Percentiles rank a stretch among this genome's conserved stretches.
Evolutionary conservation across 1,140 invertebrate species (phyloP).

Genomic region (Drosophila saltans): DNA sequence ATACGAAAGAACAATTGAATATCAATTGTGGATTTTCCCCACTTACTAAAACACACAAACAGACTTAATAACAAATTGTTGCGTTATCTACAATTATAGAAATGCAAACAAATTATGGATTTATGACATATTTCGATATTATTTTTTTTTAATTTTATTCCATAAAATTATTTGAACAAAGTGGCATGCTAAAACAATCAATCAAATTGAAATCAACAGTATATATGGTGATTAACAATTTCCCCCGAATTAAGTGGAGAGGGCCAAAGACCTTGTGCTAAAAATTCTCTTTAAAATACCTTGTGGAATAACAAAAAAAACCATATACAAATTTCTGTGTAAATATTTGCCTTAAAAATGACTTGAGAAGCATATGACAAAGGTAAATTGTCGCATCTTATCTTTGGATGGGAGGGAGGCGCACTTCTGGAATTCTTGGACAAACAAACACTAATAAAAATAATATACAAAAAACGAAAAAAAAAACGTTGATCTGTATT

Average conservation of each 20-base stretch:
- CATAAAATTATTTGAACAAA: background rate
- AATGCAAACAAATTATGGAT: slow-evolving; percentile 45
- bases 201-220: slow-evolving; percentile 53
- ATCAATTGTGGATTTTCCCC: slow-evolving; percentile 63
- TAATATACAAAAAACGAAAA: no score
- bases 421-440: slow-evolving; percentile 4
- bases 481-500: background rate
- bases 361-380: slow-evolving; percentile 9
- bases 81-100: slow-evolving; percentile 20
- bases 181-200: slow-evolving; percentile 55
- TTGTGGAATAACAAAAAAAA: background rate
- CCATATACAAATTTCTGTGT: background rate
- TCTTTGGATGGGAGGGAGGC: slow-evolving; percentile 15
- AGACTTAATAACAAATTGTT: slow-evolving; percentile 49
- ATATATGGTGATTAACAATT: slow-evolving; percentile 28
- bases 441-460: background rate
- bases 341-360: slow-evolving; percentile 5
- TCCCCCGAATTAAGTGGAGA: slow-evolving; percentile 4
- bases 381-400: slow-evolving; percentile 30
- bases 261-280: slow-evolving; percentile 20
- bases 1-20: slow-evolving; percentile 47
- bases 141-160: background rate
- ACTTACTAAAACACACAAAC: slow-evolving; percentile 35
- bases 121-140: background rate
- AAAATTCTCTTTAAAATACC: slow-evolving; percentile 23